These are phyloP conservation scores for Distichodus sexfasciatus DNA, from an alignment of 2,797 vertebrate genomes.

Conservation along the genomic window DNA sequence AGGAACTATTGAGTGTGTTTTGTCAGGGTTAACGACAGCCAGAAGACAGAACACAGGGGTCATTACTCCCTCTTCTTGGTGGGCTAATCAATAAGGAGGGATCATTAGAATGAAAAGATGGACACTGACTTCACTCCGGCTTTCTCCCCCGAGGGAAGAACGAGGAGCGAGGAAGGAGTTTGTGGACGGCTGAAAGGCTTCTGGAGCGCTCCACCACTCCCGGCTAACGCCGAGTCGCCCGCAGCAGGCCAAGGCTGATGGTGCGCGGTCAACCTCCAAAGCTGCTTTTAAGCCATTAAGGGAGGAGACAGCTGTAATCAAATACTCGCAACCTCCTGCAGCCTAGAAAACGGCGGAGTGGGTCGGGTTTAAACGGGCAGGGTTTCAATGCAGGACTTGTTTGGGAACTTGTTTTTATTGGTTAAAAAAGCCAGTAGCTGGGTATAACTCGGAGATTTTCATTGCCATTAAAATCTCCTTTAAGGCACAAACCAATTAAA, in stretches of 20 bases:
- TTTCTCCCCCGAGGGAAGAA: slow-evolving; percentile 79
- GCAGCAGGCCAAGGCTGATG: slow-evolving; percentile 21
- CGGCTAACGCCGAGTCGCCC: slow-evolving; percentile 65
- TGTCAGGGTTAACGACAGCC: slow-evolving; percentile 77
- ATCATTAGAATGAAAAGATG: slow-evolving; percentile 85
- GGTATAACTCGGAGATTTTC: too few relatives aligned
- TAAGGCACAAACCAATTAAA: too few relatives aligned
- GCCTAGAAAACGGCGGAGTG: slow-evolving; percentile 15
- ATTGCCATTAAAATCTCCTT: too few relatives aligned
- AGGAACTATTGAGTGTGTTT: slow-evolving; percentile 76
- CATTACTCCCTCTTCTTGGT: slow-evolving; percentile 75
- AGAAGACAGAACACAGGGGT: slow-evolving; percentile 76
- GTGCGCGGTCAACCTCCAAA: slow-evolving; percentile 53
- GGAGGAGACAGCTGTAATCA: slow-evolving; percentile 43
- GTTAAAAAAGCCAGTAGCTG: too few relatives aligned
- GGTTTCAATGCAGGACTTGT: not conserved
- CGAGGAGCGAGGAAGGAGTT: slow-evolving; percentile 79
- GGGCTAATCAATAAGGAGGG: slow-evolving; percentile 79
- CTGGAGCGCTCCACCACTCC: slow-evolving; percentile 77
- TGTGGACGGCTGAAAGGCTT: slow-evolving; percentile 78
- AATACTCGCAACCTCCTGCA: not conserved
- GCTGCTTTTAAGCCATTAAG: slow-evolving; percentile 76
- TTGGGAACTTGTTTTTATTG: too few relatives aligned
- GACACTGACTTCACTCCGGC: slow-evolving; percentile 79
- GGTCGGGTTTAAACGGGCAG: not conserved